Evolutionary conservation across 1,140 invertebrate genomes (phyloP).

Genomic region (Oppia nitens): DNA sequence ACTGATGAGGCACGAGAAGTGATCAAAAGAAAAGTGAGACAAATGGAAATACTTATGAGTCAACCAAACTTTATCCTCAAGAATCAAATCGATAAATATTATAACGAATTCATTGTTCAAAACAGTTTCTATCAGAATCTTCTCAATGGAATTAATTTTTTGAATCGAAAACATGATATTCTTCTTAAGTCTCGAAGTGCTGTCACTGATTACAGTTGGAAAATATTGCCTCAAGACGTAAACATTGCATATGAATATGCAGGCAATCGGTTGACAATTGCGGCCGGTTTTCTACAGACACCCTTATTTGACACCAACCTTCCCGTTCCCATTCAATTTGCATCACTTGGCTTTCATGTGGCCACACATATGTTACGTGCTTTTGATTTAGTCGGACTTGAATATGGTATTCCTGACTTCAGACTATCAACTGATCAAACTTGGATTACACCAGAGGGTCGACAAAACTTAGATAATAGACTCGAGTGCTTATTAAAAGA

Average conservation of each 20-base stretch:
- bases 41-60: slow-evolving; percentile 7
- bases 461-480: neutral
- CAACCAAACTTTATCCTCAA: slow-evolving; percentile 9
- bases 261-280: neutral
- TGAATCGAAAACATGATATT: slow-evolving; percentile 8
- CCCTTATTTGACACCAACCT: neutral
- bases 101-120: slow-evolving; percentile 2
- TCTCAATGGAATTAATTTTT: neutral
- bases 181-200: neutral
- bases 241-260: slow-evolving; percentile 5
- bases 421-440: slow-evolving; percentile 2
- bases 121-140: slow-evolving; percentile 5
- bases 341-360: neutral
- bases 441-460: neutral
- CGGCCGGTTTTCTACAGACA: neutral
- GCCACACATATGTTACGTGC: slow-evolving; percentile 8
- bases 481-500: neutral
- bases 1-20: neutral
- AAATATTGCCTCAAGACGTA: slow-evolving; percentile 4
- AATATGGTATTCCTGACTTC: slow-evolving; percentile 9
- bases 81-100: neutral
- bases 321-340: slow-evolving; percentile 1
- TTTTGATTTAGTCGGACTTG: slow-evolving; percentile 8
- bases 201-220: neutral
- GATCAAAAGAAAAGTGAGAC: slow-evolving; percentile 3